Conservation (phyloP, 2,888 invertebrate genomes). For the Cabera pusaria region DNA sequence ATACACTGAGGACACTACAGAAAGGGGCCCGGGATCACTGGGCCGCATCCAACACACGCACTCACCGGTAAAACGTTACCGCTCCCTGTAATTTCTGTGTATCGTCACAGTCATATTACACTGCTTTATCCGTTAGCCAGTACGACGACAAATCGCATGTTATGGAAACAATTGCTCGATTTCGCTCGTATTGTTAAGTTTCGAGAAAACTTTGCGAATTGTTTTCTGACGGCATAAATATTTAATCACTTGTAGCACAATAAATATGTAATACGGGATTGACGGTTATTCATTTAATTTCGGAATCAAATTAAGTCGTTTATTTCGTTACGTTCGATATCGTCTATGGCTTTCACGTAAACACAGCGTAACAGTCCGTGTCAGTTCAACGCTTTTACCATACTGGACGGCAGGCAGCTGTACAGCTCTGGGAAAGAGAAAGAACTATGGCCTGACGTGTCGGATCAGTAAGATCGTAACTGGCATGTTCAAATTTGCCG, state of each 20-base stretch:
- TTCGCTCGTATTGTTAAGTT: conserved; percentile 43
- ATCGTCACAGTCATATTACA: conserved; percentile 57
- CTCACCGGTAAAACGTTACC: conserved; percentile 61
- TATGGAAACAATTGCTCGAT: conserved; percentile 67
- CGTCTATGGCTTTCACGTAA: conserved; percentile 45
- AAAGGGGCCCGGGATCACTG: conserved; percentile 56
- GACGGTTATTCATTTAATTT: conserved; percentile 40
- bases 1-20: conserved; percentile 36
- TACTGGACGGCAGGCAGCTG: conserved; percentile 74
- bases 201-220: conserved; percentile 32
- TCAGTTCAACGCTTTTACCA: conserved; percentile 64
- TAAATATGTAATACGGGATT: conserved; percentile 32
- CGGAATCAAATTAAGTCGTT: conserved; percentile 50
- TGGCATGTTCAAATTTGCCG: conserved; percentile 29
- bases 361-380: conserved; percentile 58
- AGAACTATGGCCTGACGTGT: conserved; percentile 65
- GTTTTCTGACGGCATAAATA: conserved; percentile 25
- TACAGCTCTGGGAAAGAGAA: conserved; percentile 74
- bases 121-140: conserved; percentile 50
- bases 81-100: conserved; percentile 55
- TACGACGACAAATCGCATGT: conserved; percentile 57
- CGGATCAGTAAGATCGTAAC: conserved; percentile 50
- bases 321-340: conserved; percentile 61
- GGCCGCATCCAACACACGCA: conserved; percentile 70
- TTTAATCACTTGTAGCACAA: conserved; percentile 36